Base-by-base conservation (phyloP, 2,888 invertebrate genomes). In the Ischnura elegans region DNA sequence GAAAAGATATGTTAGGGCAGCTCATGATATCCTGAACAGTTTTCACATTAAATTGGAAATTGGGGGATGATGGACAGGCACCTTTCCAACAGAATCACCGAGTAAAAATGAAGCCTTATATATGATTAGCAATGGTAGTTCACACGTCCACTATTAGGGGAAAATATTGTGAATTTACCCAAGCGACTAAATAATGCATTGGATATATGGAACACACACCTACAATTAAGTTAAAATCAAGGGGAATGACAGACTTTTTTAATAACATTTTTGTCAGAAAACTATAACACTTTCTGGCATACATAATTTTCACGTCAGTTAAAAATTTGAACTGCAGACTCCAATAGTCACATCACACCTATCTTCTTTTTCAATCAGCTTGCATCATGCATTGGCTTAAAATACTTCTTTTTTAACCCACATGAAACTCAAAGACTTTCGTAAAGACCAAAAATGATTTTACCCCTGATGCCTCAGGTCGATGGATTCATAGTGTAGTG, bases 1-100 rank as follows among this genome's bases (percentile, higher is more conserved):
- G n/a, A 21, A 90, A 90, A 90, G 55, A 90, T 43, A 90, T 61
- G 90, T 90, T 90, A 90, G 90, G 90, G 90, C 43, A 90, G 61
- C 61, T 90, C 47, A 43, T 90, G 61, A 61, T 43, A 45, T 90
- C 19, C 61, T 25, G 66, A 45, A 87, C 55, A 66, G 87, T n/a
- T 36, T 47, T 61, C 66, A 93, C 29, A 61, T 43, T 36, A 87
- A 85, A 84, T 36, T 76, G 36, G 76, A 76, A 29, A 76, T 36
- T 36, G 10, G 36, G 76, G 76, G 36, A 36, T 36, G 25, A 36
- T 36, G 16, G 36, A 36, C 76, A 3, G 13, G 76, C 76, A 76
- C 25, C 36, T 76, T 76, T 25, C 76, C 76, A 76, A 36, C 21
- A 5, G 36, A 76, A 29, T 76, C 76, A 76, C 29, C 36, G 36